Evolutionary conservation across 1,140 invertebrate species (phyloP).

Genomic region (Bilobella aurantiaca): DNA sequence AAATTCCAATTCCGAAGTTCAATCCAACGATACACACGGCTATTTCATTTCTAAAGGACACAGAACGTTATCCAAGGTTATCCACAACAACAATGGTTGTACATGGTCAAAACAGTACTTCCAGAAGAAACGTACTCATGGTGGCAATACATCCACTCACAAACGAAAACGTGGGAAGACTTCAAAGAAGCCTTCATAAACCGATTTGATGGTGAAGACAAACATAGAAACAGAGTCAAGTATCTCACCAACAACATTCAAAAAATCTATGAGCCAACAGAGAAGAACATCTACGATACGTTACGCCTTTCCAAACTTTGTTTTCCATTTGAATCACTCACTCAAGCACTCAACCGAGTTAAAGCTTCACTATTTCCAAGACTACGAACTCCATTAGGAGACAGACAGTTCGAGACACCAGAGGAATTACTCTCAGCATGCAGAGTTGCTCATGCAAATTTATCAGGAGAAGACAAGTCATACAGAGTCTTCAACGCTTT

Average conservation of each 20-base stretch:
- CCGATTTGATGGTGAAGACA: neutral
- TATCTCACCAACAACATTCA: neutral
- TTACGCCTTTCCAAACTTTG: neutral
- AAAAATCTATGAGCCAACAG: neutral
- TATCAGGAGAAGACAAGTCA: too few relatives aligned
- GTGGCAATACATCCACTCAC: neutral
- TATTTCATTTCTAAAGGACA: neutral
- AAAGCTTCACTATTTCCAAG: neutral
- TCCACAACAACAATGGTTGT: neutral
- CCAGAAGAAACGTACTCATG: neutral
- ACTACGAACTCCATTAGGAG: neutral
- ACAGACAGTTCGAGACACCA: neutral
- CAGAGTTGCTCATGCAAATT: neutral
- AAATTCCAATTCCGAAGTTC: neutral
- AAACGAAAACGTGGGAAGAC: neutral
- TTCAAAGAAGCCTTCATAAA: neutral
- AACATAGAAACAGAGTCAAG: neutral
- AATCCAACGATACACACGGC: neutral
- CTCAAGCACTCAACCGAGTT: neutral
- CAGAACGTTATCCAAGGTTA: neutral
- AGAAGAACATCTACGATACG: neutral
- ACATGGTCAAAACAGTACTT: neutral
- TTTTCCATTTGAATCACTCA: neutral
- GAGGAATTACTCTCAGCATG: neutral
- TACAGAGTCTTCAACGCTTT: too few relatives aligned